Evolutionary conservation across 2,797 vertebrate genomes (phyloP).

Genomic region (Urocyon cinereoargenteus): DNA sequence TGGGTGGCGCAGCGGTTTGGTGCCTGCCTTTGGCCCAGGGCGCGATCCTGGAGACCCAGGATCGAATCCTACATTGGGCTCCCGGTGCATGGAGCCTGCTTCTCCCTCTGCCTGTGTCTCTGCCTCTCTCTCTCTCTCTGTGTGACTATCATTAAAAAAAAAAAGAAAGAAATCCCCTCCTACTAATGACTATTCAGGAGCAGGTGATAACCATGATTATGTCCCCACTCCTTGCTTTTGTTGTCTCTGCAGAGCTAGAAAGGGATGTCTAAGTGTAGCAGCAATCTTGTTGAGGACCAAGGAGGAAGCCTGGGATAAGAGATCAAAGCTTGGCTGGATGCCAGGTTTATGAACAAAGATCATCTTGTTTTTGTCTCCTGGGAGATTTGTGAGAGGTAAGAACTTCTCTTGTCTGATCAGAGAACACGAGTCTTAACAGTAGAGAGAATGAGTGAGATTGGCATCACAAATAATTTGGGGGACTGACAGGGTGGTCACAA

Average conservation of each 20-base stretch:
- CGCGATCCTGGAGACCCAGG: no score
- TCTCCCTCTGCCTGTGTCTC: no score
- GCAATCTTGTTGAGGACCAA: neutral
- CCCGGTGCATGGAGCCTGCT: no score
- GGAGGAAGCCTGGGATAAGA: neutral
- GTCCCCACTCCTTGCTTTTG: neutral
- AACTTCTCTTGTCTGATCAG: constrained; percentile 33
- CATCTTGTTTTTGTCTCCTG: constrained; percentile 58
- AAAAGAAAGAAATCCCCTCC: neutral
- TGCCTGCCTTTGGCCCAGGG: no score
- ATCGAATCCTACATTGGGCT: no score
- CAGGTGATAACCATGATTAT: neutral
- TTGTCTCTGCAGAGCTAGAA: neutral
- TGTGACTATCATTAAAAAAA: no score
- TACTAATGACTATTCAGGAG: neutral
- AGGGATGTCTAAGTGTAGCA: neutral
- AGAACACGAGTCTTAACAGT: constrained; percentile 31
- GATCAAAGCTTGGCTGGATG: constrained; percentile 13
- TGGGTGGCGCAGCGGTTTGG: no score
- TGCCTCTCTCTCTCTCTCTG: no score
- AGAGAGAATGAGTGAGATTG: constrained; percentile 52
- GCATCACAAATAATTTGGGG: constrained; percentile 9
- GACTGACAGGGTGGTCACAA: neutral
- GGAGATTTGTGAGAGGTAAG: constrained; percentile 14
- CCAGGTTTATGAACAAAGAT: constrained; percentile 42